A percentile compares a stretch with the other conserved stretches of the same genome.
Evolutionary conservation across 2,113 vertebrate genomes (phyloP).

Genomic region (Edolisoma coerulescens): DNA sequence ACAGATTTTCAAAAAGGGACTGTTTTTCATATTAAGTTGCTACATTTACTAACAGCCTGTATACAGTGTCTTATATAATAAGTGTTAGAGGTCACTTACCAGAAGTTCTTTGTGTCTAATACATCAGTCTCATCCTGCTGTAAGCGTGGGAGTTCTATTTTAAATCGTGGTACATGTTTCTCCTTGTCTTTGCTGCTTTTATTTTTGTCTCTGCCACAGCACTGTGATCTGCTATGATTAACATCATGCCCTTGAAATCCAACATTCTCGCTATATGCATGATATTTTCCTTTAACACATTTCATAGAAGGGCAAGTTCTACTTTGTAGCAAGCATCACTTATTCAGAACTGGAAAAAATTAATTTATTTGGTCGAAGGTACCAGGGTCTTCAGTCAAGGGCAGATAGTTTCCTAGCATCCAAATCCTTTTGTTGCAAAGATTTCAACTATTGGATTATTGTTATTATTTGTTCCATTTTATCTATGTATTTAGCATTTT

Average conservation of each 20-base stretch:
- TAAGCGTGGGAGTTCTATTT: constrained; percentile 32
- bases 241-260: constrained; percentile 66
- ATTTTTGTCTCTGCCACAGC: constrained; percentile 27
- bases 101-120: constrained; percentile 29
- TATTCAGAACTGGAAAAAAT: constrained; percentile 73
- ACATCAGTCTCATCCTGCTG: not conserved
- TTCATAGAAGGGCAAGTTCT: constrained; percentile 72
- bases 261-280: constrained; percentile 40
- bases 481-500: not conserved
- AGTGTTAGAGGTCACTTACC: not conserved
- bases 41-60: not conserved
- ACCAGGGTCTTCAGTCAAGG: constrained; percentile 42
- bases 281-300: constrained; percentile 73
- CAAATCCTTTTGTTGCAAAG: not conserved
- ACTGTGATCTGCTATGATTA: constrained; percentile 62
- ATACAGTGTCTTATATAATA: not conserved
- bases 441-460: not conserved
- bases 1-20: not conserved
- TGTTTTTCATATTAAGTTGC: not conserved
- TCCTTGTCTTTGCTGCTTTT: constrained; percentile 4
- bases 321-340: constrained; percentile 68
- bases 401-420: constrained; percentile 4
- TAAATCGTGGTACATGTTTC: not conserved
- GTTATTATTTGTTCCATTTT: not conserved
- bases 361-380: constrained; percentile 69